Conservation (phyloP, 1,140 invertebrate genomes). For the Acromyrmex heyeri region DNA sequence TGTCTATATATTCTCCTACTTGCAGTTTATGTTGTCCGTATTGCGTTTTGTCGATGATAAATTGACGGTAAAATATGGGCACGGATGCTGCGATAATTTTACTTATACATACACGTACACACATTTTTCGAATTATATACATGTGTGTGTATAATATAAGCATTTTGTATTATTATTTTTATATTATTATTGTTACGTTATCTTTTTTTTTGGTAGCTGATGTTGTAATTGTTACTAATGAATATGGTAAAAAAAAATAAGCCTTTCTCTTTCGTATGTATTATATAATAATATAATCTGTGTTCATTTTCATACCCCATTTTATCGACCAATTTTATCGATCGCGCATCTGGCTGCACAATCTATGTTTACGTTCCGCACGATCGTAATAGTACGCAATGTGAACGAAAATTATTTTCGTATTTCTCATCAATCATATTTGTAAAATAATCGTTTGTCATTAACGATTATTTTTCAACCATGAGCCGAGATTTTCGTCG, state of each 20-base stretch:
- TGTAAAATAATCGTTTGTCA: no score
- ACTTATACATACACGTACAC: background rate
- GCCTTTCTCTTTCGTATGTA: background rate
- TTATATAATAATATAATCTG: background rate
- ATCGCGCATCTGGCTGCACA: constrained; percentile 5
- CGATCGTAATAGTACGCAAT: constrained; percentile 8
- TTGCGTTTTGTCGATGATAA: constrained; percentile 14
- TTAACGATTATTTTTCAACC: constrained; percentile 5
- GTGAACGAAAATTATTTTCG: constrained; percentile 20
- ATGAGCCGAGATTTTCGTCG: constrained; percentile 13
- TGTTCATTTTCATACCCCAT: background rate
- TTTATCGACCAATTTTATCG: background rate
- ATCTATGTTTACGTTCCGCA: constrained; percentile 16
- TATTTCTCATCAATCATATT: background rate
- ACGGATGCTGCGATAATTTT: background rate
- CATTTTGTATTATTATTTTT: background rate
- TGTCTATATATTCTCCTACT: background rate
- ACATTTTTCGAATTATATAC: background rate
- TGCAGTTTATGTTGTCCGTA: background rate
- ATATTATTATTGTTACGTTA: background rate
- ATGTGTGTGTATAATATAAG: background rate
- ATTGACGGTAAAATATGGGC: background rate
- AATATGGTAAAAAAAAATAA: background rate
- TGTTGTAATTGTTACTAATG: background rate
- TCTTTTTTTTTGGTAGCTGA: background rate